Base-by-base conservation (phyloP, 2,888 invertebrate species). In the Bellardia bayeri region DNA sequence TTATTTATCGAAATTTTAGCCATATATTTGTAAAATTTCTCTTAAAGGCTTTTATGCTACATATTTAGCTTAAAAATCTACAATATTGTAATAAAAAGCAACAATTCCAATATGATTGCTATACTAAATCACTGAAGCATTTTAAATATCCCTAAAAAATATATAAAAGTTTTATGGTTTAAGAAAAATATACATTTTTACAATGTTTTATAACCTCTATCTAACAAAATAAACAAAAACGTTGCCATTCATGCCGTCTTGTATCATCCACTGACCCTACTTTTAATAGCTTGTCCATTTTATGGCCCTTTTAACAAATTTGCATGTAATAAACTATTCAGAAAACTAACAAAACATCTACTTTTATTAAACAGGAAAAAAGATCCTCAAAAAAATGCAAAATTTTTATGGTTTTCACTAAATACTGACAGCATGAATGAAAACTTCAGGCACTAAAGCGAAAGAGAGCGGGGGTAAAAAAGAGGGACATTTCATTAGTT, bases 221-320 rank as follows among this genome's bases (percentile, higher is more conserved):
- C 11, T 30, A 45, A 7, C 16, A 61, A 40, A 54, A 72, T 30
- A 42, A 51, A 30, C 42, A 9, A 45, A 45, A 9, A 3, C 11
- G 45, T 3, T 45, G 3, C 9, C 56, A 66, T 56, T 40, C 51
- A 71, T 51, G 30, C 13, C 4, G 9, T 16, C 4, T 45, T 81
- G 72, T 72, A 63, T 14, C 42, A 45, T 11, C 64, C 45, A 40
- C n/a, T 68, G 66, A 45, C n/a, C 16, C 66, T 33, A 8, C 23
- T 56, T 69, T 83, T 76, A 61, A 76, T 83, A 69, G 42, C 14
- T 58, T 66, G 83, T 64, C 51, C 61, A 72, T 84, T 87, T 87
- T 45, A 84, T 84, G 71, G 78, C 61, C 72, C 51, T 84, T 87
- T 87, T 76, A 76, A 78, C 80, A 87, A 87, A 81, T 87, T 87